Conservation (phyloP, 2,888 invertebrate genomes). For the Deilephila porcellus region DNA sequence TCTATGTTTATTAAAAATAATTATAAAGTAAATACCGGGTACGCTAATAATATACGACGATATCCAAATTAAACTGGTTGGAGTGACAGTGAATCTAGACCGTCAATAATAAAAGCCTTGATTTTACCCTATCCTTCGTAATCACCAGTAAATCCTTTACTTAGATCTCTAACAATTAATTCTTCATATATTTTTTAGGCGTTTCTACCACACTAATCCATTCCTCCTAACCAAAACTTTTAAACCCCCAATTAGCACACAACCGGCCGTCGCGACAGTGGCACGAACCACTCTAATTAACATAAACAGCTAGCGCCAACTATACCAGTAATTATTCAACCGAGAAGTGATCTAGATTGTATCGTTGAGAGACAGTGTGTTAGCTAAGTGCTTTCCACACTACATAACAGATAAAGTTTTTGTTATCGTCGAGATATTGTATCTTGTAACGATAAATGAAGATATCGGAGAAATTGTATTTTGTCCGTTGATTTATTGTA, state of each 20-base stretch:
- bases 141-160: too few relatives aligned
- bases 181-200: too few relatives aligned
- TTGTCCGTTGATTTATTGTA: constrained; percentile 13
- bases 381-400: constrained; percentile 31
- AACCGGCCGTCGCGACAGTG: constrained; percentile 59
- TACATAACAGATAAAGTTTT: constrained; percentile 28
- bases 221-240: constrained; percentile 37
- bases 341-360: constrained; percentile 33
- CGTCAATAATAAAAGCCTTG: too few relatives aligned
- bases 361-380: constrained; percentile 30
- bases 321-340: constrained; percentile 48
- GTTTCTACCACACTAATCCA: too few relatives aligned
- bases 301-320: constrained; percentile 73
- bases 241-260: constrained; percentile 37
- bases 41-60: too few relatives aligned
- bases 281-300: constrained; percentile 76
- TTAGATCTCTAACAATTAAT: too few relatives aligned
- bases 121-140: too few relatives aligned
- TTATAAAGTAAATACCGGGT: too few relatives aligned
- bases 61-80: too few relatives aligned
- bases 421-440: constrained; percentile 21
- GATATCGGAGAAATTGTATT: neutral
- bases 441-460: constrained; percentile 22
- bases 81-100: too few relatives aligned
- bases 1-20: too few relatives aligned